Evolutionary conservation across 2,113 vertebrate species (phyloP).

Genomic region (Dinomys branickii): DNA sequence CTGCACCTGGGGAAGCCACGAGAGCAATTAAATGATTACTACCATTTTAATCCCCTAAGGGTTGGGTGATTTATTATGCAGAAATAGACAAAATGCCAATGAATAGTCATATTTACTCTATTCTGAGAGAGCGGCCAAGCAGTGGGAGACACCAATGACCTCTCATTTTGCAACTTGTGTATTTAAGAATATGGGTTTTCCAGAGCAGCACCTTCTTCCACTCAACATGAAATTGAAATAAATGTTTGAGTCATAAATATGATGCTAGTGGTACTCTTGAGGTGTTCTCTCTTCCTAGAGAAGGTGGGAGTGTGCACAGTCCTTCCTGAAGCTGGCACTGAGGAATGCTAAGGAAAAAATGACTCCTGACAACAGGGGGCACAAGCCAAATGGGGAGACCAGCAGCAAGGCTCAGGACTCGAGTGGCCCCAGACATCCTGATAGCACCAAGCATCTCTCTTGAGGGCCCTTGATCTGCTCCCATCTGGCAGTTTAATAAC

Average conservation of each 20-base stretch:
- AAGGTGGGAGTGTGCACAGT: background rate
- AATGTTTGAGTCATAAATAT: background rate
- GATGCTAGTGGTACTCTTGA: background rate
- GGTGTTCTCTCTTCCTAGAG: background rate
- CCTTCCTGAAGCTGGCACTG: background rate
- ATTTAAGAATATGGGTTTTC: background rate
- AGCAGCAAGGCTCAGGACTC: background rate
- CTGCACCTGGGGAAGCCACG: background rate
- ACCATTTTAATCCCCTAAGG: background rate
- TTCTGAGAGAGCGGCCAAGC: conserved; percentile 30
- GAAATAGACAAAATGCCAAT: background rate
- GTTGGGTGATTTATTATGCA: background rate
- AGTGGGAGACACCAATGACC: background rate
- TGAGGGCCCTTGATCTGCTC: background rate
- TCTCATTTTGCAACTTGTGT: background rate
- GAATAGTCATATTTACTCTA: background rate
- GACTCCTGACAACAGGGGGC: background rate
- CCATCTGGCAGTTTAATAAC: background rate
- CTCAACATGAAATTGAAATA: background rate
- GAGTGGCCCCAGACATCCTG: background rate
- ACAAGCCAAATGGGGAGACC: background rate
- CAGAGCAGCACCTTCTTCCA: background rate
- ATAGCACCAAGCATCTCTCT: background rate
- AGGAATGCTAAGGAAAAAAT: background rate
- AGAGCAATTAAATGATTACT: background rate